Evolutionary conservation across 2,888 invertebrate genomes (phyloP).

Genomic region (Candidula unifasciata): DNA sequence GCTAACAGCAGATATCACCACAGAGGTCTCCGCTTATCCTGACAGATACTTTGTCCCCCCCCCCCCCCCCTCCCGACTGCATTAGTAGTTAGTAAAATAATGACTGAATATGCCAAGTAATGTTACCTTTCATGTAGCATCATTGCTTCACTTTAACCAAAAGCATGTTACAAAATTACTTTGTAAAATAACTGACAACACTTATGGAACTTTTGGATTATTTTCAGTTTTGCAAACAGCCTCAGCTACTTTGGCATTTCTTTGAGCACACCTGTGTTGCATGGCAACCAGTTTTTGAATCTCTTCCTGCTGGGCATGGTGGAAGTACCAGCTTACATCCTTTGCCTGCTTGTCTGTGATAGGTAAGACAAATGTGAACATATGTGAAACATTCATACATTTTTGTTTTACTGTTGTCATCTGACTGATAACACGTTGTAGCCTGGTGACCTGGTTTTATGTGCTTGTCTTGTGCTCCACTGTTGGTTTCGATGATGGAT

Average conservation of each 20-base stretch:
- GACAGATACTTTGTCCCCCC: no score
- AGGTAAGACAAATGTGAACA: slow-evolving; percentile 56
- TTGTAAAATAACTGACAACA: not conserved
- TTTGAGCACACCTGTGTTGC: slow-evolving; percentile 66
- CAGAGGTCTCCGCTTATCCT: no score
- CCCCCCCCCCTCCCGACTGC: no score
- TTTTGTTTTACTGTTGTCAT: no score
- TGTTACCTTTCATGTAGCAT: not conserved
- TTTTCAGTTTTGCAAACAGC: slow-evolving; percentile 71
- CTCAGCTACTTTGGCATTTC: slow-evolving; percentile 70
- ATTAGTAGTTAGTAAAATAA: not conserved
- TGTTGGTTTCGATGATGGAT: no score
- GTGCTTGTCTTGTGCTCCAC: no score
- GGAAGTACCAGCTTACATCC: slow-evolving; percentile 68
- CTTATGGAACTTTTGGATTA: slow-evolving; percentile 1
- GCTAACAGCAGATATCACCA: no score
- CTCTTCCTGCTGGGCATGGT: slow-evolving; percentile 68
- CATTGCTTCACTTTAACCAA: not conserved
- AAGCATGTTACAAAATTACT: not conserved
- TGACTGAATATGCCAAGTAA: not conserved
- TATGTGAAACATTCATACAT: not conserved
- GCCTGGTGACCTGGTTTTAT: no score
- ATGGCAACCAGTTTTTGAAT: slow-evolving; percentile 70
- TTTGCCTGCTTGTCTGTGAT: slow-evolving; percentile 63
- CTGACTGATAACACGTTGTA: no score